Conservation (phyloP, 1,140 invertebrate genomes). For the Chironomus striatipennis region DNA sequence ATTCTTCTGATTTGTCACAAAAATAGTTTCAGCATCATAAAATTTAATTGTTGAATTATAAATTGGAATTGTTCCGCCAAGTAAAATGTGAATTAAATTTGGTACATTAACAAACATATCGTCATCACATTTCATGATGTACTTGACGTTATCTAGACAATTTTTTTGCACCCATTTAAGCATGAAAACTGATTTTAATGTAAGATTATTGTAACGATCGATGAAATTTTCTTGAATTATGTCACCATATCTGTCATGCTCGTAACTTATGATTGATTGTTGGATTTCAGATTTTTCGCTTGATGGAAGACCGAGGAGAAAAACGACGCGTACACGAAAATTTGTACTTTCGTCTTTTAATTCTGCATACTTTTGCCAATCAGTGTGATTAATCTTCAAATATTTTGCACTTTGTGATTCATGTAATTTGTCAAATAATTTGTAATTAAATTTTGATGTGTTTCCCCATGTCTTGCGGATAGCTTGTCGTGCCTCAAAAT, state of each 20-base stretch:
- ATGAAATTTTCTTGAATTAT: slow-evolving; percentile 85
- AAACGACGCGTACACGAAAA: slow-evolving; percentile 32
- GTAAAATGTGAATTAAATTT: slow-evolving; percentile 44
- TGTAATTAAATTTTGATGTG: slow-evolving; percentile 46
- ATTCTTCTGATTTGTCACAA: slow-evolving; percentile 30
- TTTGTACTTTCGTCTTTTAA: slow-evolving; percentile 28
- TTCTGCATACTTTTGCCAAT: slow-evolving; percentile 29
- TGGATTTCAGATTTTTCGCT: slow-evolving; percentile 26
- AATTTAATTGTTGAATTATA: slow-evolving; percentile 37
- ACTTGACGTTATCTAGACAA: slow-evolving; percentile 52
- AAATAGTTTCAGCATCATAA: slow-evolving; percentile 30
- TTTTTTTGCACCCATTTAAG: slow-evolving; percentile 67
- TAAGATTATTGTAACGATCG: slow-evolving; percentile 89
- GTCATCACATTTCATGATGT: slow-evolving; percentile 75
- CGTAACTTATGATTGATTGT: slow-evolving; percentile 1
- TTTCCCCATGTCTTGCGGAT: slow-evolving; percentile 78
- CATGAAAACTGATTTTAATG: slow-evolving; percentile 78
- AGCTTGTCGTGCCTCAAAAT: slow-evolving; percentile 54
- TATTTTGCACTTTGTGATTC: slow-evolving; percentile 31
- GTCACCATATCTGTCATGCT: slow-evolving; percentile 43
- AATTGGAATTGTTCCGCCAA: slow-evolving; percentile 37
- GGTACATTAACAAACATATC: slow-evolving; percentile 75
- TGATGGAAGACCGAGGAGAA: slow-evolving; percentile 31
- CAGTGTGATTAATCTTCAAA: slow-evolving; percentile 26
- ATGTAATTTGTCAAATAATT: slow-evolving; percentile 37